Conservation (phyloP, 1,140 invertebrate species). For the Diorhabda elongata region DNA sequence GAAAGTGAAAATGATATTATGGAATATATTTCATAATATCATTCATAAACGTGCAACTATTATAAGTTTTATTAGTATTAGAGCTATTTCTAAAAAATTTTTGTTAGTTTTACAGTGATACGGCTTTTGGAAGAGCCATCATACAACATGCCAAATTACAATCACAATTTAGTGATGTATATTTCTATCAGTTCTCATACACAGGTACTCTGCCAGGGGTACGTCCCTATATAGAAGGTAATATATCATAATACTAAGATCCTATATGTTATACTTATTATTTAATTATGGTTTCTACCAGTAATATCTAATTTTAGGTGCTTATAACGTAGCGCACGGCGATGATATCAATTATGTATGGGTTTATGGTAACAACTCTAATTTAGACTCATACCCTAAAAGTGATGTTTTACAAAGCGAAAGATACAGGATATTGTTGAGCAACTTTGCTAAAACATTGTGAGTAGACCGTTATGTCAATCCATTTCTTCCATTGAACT, state of each 20-base stretch:
- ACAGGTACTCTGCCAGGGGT: constrained; percentile 15
- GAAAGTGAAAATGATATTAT: no score
- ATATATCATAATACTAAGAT: not conserved
- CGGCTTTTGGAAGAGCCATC: constrained; percentile 14
- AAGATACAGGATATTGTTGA: not conserved
- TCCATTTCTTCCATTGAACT: no score
- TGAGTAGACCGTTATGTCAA: not conserved
- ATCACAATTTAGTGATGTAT: constrained; percentile 29
- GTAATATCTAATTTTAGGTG: constrained; percentile 8
- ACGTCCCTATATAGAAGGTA: constrained; percentile 7
- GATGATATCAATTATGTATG: constrained; percentile 8
- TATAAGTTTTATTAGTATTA: no score
- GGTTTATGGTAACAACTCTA: not conserved
- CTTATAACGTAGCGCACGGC: constrained; percentile 8
- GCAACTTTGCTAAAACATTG: constrained; percentile 12
- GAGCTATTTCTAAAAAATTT: not conserved
- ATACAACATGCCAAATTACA: constrained; percentile 31
- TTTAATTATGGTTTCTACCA: not conserved
- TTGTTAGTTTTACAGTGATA: constrained; percentile 31
- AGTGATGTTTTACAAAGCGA: not conserved
- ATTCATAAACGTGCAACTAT: no score
- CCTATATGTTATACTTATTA: not conserved
- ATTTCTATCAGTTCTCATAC: constrained; percentile 35
- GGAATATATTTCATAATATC: no score
- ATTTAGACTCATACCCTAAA: not conserved